Evolutionary conservation across 2,797 vertebrate species (phyloP), one percentile per base, ranked within the genome.

Genomic region (Lycodopsis pacificus): DNA sequence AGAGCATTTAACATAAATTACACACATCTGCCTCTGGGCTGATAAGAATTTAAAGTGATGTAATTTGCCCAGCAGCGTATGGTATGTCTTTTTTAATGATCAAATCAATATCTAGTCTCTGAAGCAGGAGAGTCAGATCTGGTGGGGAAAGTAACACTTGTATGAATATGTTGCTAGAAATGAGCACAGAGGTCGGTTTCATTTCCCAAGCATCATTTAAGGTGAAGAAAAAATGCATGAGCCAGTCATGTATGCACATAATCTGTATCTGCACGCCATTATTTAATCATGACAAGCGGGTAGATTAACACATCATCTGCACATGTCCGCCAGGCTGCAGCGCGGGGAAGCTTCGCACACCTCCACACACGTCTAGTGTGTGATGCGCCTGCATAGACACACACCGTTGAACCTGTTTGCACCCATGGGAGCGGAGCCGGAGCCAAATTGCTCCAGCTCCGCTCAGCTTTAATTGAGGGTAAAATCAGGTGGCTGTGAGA

Each of bases 401-500:
- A 61, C 75, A 53, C 53, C 53, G 42, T 54, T n/a, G 13, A 80
- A 79, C 59, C 71, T 66, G 20, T 59, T 71, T n/a, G 70, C 80
- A 69, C 82, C 80, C 57, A 71, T 25, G 88, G 77, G 82, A 89
- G 85, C 5, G 3, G 48, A 64, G 78, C 63, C 8, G 54, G 59
- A 83, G 88, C 83, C 76, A 86, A 85, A 83, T 84, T 79, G 75
- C 76, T 80, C 62, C 32, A 22, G 27, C 75, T 82, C 71, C 30
- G 70, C 82, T 89, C 86, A 86, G 82, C 82, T 88, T 88, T 90
- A 92, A 93, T 92, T 92, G 86, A 79, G 79, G 82, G 83, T 92
- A 87, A 93, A 91, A 91, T 93, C 85, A 80, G 85, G 86, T 85
- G 73, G 81, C 81, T 62, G 71, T 15, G 62, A 82, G 78, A 82